phyloP scores from a whole-genome alignment of 2,797 vertebrate species.

The Spatula versicolor region DNA sequence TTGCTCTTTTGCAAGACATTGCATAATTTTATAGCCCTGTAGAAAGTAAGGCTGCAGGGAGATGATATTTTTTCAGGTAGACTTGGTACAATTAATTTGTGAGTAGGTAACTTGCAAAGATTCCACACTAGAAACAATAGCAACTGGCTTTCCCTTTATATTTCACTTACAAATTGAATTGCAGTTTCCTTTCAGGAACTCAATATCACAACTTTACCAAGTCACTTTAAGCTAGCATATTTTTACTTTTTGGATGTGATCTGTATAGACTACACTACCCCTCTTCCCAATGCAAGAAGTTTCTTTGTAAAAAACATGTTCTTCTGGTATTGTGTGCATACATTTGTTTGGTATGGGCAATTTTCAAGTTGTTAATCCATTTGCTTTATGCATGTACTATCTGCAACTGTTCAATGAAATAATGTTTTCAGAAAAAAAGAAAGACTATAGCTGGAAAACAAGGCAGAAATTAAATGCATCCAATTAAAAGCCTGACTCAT shows the following conservation, averaged over 20 bases:
- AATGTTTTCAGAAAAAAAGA: not conserved
- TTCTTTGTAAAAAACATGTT: not conserved
- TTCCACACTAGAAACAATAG: not conserved
- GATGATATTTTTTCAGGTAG: not conserved
- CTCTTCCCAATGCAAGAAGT: not conserved
- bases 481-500: not conserved
- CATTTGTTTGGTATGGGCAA: not conserved
- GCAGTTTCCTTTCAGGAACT: not conserved
- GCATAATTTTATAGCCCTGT: not conserved
- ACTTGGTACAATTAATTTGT: not conserved
- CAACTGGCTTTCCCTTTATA: not conserved
- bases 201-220: not conserved
- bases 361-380: not conserved
- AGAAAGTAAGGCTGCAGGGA: not conserved
- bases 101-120: not conserved
- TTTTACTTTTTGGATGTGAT: not conserved
- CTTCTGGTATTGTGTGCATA: not conserved
- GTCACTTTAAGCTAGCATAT: not conserved
- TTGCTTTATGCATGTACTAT: not conserved
- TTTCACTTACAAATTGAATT: not conserved
- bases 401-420: not conserved
- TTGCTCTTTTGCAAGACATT: not conserved
- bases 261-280: not conserved
- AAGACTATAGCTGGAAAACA: not conserved
- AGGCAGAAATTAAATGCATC: not conserved